Percentiles rank a stretch among this genome's conserved stretches.
These are phyloP conservation scores for Sprattus sprattus DNA, from an alignment of 2,113 vertebrate species.

Conservation along the genomic window DNA sequence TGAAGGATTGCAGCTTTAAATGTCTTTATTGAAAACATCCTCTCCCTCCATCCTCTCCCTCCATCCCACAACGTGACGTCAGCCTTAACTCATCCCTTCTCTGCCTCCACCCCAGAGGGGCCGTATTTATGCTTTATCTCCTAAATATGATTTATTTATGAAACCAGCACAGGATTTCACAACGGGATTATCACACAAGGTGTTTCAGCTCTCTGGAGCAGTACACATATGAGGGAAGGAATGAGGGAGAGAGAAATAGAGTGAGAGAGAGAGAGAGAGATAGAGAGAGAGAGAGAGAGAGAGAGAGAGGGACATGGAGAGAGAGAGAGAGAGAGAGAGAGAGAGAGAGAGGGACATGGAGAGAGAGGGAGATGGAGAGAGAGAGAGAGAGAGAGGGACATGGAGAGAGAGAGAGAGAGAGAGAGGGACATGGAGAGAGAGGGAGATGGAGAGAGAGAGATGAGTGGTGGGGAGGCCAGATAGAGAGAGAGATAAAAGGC, in stretches of 20 bases:
- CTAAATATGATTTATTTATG: neutral
- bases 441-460: too few relatives aligned
- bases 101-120: neutral
- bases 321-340: neutral
- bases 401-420: neutral
- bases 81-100: neutral
- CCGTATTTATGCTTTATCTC: neutral
- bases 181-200: constrained; percentile 41
- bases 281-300: neutral
- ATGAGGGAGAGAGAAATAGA: neutral
- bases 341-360: too few relatives aligned
- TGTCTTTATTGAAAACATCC: neutral
- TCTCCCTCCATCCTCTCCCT: neutral
- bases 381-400: too few relatives aligned
- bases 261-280: neutral
- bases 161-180: neutral
- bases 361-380: too few relatives aligned
- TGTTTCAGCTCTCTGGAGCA: constrained; percentile 25
- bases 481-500: neutral
- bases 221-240: neutral
- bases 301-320: neutral
- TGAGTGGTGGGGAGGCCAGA: too few relatives aligned
- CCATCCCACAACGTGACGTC: neutral
- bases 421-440: too few relatives aligned
- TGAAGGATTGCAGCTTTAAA: neutral